Conservation (phyloP, 2,888 invertebrate genomes). For the Helleia helle region DNA sequence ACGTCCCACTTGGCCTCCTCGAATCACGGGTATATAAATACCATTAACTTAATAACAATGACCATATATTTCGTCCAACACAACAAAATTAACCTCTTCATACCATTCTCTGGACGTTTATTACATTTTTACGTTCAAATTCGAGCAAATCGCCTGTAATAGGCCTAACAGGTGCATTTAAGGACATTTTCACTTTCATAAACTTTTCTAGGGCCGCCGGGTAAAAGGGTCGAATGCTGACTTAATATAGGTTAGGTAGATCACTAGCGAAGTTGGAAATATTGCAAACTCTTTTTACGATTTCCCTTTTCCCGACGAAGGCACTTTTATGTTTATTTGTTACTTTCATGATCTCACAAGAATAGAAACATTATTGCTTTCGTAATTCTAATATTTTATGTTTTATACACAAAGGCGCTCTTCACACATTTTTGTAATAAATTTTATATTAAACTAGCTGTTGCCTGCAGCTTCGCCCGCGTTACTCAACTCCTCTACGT, state of each 20-base stretch:
- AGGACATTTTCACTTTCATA: constrained; percentile 53
- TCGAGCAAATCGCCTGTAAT: constrained; percentile 30
- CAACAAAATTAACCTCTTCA: constrained; percentile 2
- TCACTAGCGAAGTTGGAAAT: constrained; percentile 46
- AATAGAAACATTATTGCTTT: constrained; percentile 1
- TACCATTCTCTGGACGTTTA: constrained; percentile 9
- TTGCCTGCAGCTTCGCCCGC: too few species aligned
- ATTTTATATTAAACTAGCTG: too few species aligned
- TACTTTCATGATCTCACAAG: neutral
- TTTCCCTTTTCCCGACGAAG: constrained; percentile 33
- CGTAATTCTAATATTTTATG: neutral
- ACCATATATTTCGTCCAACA: neutral
- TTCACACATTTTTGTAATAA: too few species aligned
- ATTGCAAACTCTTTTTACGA: constrained; percentile 46
- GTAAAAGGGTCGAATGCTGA: constrained; percentile 44
- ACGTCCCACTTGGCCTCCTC: too few species aligned
- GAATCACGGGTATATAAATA: too few species aligned
- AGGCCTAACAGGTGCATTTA: constrained; percentile 52
- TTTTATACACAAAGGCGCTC: too few species aligned
- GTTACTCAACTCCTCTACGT: too few species aligned
- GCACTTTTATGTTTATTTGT: constrained; percentile 22
- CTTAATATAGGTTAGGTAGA: constrained; percentile 53
- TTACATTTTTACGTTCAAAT: constrained; percentile 29
- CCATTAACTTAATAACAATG: neutral
- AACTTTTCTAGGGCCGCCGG: constrained; percentile 35